Base-by-base conservation (phyloP, 2,888 invertebrate genomes). In the Pycnomerus fuliginosus region DNA sequence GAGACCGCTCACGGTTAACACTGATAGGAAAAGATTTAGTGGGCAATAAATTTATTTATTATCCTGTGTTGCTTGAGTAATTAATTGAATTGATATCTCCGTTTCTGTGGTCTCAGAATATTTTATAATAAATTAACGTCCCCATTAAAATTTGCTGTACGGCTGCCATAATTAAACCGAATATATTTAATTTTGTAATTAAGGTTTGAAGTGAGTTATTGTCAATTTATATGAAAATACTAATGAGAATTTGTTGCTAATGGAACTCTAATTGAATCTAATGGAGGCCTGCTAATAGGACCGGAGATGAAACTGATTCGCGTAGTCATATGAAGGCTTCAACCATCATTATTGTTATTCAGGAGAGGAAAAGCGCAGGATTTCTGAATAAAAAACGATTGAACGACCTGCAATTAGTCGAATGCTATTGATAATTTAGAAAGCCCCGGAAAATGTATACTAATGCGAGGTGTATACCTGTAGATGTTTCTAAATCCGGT, bases 1-100 rank as follows among this genome's bases (percentile, higher is more conserved):
- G 53, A 58, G 58, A 56, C 55, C 52, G 50, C 49, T 58, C 48
- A 39, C 48, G 38, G 46, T 44, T 51, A 51, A 35, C 41, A 27
- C 32, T 29, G 44, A 39, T 40, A 29, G 39, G 30, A 29, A 11
- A 24, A 31, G 30, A 46, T 34, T 46, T 46, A 46, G 34, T 40
- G 31, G 22, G 23, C 36, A 41, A 46, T 46, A 46, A 41, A 46
- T 46, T 46, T 32, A 32, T 46, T 31, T 36, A 41, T 36, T 40
- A 40, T 45, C 39, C 34, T 31, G 23, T 41, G 36, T 40, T 36
- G 32, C 32, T 41, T 31, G 34, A 29, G 25, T 38, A 46, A 46
- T 46, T 46, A 41, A 41, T 46, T 46, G 38, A 41, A 41, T 41
- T 46, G 45, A 37, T 41, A 46, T 46, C 41, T 46, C 39, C 36